Conservation (phyloP, 2,888 invertebrate genomes). For the Hedya salicella region DNA sequence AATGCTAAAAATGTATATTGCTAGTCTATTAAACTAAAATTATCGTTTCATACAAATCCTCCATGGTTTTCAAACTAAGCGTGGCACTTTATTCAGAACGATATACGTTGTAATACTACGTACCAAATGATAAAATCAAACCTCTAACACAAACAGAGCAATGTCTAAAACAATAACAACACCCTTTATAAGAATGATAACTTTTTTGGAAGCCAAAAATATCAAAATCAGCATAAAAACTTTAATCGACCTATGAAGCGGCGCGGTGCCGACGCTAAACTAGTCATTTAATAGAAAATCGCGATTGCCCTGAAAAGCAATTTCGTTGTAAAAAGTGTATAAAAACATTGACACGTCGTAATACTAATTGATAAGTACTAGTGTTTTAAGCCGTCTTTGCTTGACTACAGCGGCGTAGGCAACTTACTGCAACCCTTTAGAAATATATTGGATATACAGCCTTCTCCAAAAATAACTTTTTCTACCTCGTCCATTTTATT, state of each 20-base stretch:
- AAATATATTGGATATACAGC: background rate
- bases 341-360: slow-evolving; percentile 73
- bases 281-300: slow-evolving; percentile 11
- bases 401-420: slow-evolving; percentile 34
- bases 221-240: slow-evolving; percentile 35
- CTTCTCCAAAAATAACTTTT: slow-evolving; percentile 1
- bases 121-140: slow-evolving; percentile 22
- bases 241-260: slow-evolving; percentile 6
- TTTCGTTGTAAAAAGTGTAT: slow-evolving; percentile 79
- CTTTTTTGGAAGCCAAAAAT: slow-evolving; percentile 59
- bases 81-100: background rate
- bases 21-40: background rate
- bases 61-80: no score
- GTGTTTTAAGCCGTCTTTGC: slow-evolving; percentile 47
- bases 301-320: slow-evolving; percentile 26
- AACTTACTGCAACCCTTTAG: slow-evolving; percentile 12
- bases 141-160: slow-evolving; percentile 20
- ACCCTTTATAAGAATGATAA: slow-evolving; percentile 61
- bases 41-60: no score
- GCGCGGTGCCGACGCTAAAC: background rate
- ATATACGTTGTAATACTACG: background rate
- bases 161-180: slow-evolving; percentile 45
- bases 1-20: no score
- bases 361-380: slow-evolving; percentile 67
- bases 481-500: background rate